Base-by-base conservation (phyloP, 1,140 invertebrate genomes). In the Vollenhovia emeryi region DNA sequence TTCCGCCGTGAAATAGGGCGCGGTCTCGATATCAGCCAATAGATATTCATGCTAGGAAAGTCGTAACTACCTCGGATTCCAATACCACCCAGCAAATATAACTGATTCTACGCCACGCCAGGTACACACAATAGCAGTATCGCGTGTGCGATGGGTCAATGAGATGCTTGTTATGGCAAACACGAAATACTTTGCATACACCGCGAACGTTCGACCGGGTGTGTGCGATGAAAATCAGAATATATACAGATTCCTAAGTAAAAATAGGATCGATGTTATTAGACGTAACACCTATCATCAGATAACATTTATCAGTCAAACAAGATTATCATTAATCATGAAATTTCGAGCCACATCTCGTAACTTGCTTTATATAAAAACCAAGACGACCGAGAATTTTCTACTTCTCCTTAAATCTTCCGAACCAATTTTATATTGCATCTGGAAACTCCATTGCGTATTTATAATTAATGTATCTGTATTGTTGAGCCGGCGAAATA, bases 111-210 rank as follows among this genome's bases (percentile, higher is more conserved):
- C 89, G 87, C 69, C 88, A 74, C 82, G 90, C 66, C 91, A 88
- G 30, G 30, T 74, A 60, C 27, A 89, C 89, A 89, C 91, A 94
- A 92, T 91, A 91, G 87, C 84, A 85, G 86, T 89, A 90, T 84
- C 87, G 60, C 57, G 69, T 83, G 80, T 87, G 87, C 91, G 93
- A 94, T 93, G 92, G 93, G 93, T 94, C 94, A 95, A 95, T 93
- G 93, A 94, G 93, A 91, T 94, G 92, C 93, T 95, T 94, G 93
- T 94, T 94, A 95, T 94, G 92, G 91, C 85, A 86, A 93, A 94
- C 93, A 94, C 93, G 93, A 90, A 94, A 92, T 92, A 91, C 91
- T 95, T 95, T 94, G 93, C 94, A 94, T 94, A 94, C 91, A 90
- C 90, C 90, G 90, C 93, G 94, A 93, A 94, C 94, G 93, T 92